Evolutionary conservation across 2,888 invertebrate genomes (phyloP), one percentile per base, ranked within the genome.

Genomic region (Caradrina kadenii): DNA sequence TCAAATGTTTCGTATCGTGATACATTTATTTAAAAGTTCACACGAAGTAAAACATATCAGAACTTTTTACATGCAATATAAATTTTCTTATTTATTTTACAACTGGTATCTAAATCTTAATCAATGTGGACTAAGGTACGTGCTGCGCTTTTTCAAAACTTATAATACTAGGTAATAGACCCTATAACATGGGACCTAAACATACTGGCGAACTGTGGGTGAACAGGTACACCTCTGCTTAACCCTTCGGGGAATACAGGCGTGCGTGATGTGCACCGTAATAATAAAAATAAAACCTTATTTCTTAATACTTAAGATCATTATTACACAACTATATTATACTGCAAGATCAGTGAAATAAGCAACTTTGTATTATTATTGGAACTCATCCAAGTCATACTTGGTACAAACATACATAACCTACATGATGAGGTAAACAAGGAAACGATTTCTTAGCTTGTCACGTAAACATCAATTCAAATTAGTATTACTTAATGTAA

Each of bases 361-460:
- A 62, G 26, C 60, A 49, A 86, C 80, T 80, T 85, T 86, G 84
- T 86, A 60, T 82, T 68, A 76, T 73, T 83, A 81, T 88, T 88
- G 89, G 87, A 86, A 62, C 63, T 64, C 76, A 65, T 86, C 88
- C 87, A 88, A 88, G 75, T 64, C 71, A 65, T 67, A 60, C 73
- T 65, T 48, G 68, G 56, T 73, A 76, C 64, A 58, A 71, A 66
- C 66, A 69, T 76, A 63, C 55, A 62, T 80, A 74, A 82, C 70
- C 73, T 67, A 83, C 63, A 70, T 79, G 66, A 76, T 68, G 65
- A 58, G 50, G 65, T 70, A 71, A 81, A 70, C 71, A 84, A 73
- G 71, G 71, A 67, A 73, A 77, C 59, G 72, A 75, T 73, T 75
- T 69, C 54, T 55, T 35, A 71, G 22, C 35, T 35, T 69, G 75